phyloP scores from a whole-genome alignment of 2,113 vertebrate genomes.

The Dissostichus mawsoni region DNA sequence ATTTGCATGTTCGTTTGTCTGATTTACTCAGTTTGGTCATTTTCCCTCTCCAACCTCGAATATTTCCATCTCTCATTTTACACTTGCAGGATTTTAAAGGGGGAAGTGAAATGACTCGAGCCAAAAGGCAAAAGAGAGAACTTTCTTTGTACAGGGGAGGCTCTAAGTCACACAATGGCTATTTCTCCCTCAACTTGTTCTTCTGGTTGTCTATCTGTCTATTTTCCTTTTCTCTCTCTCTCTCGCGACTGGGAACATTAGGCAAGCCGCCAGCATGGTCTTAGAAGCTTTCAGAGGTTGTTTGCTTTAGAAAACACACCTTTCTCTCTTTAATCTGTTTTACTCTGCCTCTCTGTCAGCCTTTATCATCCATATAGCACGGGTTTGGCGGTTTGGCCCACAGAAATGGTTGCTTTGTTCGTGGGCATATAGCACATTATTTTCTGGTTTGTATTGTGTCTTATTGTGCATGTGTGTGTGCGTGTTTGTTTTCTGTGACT shows the following conservation, averaged over 20 bases:
- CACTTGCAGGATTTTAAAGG: conserved; percentile 5
- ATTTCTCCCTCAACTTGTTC: conserved; percentile 58
- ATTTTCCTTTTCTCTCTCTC: conserved; percentile 35
- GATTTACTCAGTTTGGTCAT: conserved; percentile 31
- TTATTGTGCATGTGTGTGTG: not conserved
- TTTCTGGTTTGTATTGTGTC: conserved; percentile 9
- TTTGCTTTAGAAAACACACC: conserved; percentile 58
- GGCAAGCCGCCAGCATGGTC: conserved; percentile 37
- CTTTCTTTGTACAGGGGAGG: conserved; percentile 12
- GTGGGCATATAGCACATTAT: conserved; percentile 1
- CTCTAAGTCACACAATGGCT: conserved; percentile 16
- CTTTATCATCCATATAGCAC: conserved; percentile 20
- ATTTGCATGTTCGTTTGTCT: conserved; percentile 63
- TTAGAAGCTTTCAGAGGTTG: conserved; percentile 49
- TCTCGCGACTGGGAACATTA: conserved; percentile 44
- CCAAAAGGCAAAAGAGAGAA: conserved; percentile 20
- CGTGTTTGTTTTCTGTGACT: conserved; percentile 3
- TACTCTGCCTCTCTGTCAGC: conserved; percentile 12
- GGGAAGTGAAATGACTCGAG: conserved; percentile 15
- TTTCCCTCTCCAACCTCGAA: not conserved
- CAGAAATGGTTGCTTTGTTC: conserved; percentile 21
- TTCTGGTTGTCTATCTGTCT: conserved; percentile 60
- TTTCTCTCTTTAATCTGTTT: conserved; percentile 49
- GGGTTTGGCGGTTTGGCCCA: conserved; percentile 9
- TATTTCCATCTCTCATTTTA: conserved; percentile 20